Percentiles rank a stretch among this genome's conserved stretches.
These are phyloP conservation scores for Zingel zingel DNA, from an alignment of 2,113 vertebrate genomes.

Conservation along the genomic window DNA sequence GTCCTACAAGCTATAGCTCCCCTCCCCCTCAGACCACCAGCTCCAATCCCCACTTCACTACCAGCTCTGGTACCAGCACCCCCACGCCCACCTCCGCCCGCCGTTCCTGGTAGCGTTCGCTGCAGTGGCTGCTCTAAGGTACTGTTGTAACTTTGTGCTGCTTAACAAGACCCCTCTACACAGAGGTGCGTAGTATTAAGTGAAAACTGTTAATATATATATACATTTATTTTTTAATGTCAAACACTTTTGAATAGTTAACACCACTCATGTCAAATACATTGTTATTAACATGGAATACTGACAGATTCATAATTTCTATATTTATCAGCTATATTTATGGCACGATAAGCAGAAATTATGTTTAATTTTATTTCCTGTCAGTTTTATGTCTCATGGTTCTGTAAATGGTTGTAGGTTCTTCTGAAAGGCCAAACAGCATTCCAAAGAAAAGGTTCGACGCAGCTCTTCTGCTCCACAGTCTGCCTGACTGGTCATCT, in stretches of 20 bases:
- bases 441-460: slow-evolving; percentile 98
- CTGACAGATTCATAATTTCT: not conserved
- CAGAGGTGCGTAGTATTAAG: not conserved
- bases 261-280: not conserved
- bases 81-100: slow-evolving; percentile 75
- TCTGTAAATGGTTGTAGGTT: slow-evolving; percentile 49
- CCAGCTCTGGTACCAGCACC: slow-evolving; percentile 34
- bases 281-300: not conserved
- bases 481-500: slow-evolving; percentile 96
- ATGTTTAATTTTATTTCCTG: not conserved
- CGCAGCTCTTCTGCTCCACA: slow-evolving; percentile 98
- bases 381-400: not conserved
- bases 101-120: slow-evolving; percentile 86
- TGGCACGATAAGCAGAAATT: not conserved
- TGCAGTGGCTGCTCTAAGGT: slow-evolving; percentile 97
- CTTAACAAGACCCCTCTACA: not conserved
- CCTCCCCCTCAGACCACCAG: slow-evolving; percentile 55
- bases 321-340: not conserved
- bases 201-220: no score
- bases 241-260: not conserved
- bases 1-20: slow-evolving; percentile 74
- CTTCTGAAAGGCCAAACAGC: slow-evolving; percentile 98
- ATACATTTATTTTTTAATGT: not conserved
- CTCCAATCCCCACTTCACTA: slow-evolving; percentile 42
- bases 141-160: slow-evolving; percentile 2